Percentiles rank a stretch among this genome's conserved stretches.
phyloP scores from a whole-genome alignment of 2,797 vertebrate species.

The Enteromius anoplus region DNA sequence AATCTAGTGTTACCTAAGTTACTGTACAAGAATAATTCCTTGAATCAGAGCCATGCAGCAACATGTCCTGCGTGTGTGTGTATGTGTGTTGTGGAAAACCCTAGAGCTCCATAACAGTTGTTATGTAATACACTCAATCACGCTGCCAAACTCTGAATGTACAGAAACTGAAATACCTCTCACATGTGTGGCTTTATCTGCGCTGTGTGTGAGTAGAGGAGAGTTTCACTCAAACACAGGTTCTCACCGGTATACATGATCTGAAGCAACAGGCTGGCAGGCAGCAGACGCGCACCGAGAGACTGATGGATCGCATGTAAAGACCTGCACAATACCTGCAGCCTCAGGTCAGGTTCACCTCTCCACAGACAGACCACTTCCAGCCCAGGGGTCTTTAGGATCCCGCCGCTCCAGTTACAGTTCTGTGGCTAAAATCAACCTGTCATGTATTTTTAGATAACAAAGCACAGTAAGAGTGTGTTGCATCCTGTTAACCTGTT shows the following conservation, averaged over 20 bases:
- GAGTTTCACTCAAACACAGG: conserved; percentile 25
- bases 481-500: background rate
- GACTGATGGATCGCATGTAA: background rate
- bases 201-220: background rate
- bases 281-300: background rate
- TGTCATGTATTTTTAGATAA: background rate
- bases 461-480: background rate
- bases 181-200: background rate
- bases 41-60: conserved; percentile 24
- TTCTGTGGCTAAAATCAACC: background rate
- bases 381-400: background rate
- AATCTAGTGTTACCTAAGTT: conserved; percentile 26
- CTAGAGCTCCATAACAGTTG: conserved; percentile 9
- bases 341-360: background rate
- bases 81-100: conserved; percentile 51
- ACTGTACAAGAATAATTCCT: conserved; percentile 12
- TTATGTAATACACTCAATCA: conserved; percentile 36
- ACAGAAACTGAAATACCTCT: conserved; percentile 32
- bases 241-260: conserved; percentile 21
- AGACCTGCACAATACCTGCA: conserved; percentile 17
- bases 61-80: background rate
- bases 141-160: conserved; percentile 16
- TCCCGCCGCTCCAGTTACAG: conserved; percentile 2
- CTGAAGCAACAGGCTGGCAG: conserved; percentile 4
- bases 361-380: background rate